phyloP scores from a whole-genome alignment of 2,888 invertebrate genomes.

The Amphipyra tragopoginis region DNA sequence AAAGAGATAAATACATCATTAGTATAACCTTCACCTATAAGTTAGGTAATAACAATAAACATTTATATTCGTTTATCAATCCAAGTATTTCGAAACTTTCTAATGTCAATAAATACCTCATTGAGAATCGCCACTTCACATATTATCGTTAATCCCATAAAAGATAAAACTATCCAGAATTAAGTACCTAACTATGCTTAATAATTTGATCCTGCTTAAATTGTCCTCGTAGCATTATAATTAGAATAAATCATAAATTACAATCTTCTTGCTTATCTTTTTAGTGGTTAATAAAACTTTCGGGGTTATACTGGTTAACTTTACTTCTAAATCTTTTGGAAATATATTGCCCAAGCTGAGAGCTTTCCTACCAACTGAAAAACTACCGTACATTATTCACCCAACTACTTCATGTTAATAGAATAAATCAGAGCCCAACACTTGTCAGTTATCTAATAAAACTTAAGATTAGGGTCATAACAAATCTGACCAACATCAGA shows the following conservation, averaged over 20 bases:
- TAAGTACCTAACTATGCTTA: too few relatives aligned
- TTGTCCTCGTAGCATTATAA: too few relatives aligned
- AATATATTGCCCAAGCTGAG: too few relatives aligned
- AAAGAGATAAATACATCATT: constrained; percentile 64
- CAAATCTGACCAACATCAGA: constrained; percentile 46
- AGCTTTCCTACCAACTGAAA: not conserved
- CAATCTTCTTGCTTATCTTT: too few relatives aligned
- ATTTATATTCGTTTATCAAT: too few relatives aligned
- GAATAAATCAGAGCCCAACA: constrained; percentile 45
- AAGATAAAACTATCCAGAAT: not conserved
- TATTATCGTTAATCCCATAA: not conserved
- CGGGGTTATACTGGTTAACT: too few relatives aligned
- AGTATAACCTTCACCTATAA: constrained; percentile 44
- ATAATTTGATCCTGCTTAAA: too few relatives aligned
- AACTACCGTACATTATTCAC: not conserved
- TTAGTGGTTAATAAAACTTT: not conserved
- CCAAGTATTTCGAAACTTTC: too few relatives aligned
- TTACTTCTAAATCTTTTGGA: too few relatives aligned
- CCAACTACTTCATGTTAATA: not conserved
- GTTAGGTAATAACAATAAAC: not conserved
- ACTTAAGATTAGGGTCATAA: constrained; percentile 30
- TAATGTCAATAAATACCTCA: not conserved
- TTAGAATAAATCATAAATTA: too few relatives aligned
- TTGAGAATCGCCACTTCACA: constrained; percentile 40
- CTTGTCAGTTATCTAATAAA: constrained; percentile 43